A percentile compares a stretch with the other conserved stretches of the same genome.
Evolutionary conservation across 2,888 invertebrate genomes (phyloP).

Genomic region (Drosophila helvetica): DNA sequence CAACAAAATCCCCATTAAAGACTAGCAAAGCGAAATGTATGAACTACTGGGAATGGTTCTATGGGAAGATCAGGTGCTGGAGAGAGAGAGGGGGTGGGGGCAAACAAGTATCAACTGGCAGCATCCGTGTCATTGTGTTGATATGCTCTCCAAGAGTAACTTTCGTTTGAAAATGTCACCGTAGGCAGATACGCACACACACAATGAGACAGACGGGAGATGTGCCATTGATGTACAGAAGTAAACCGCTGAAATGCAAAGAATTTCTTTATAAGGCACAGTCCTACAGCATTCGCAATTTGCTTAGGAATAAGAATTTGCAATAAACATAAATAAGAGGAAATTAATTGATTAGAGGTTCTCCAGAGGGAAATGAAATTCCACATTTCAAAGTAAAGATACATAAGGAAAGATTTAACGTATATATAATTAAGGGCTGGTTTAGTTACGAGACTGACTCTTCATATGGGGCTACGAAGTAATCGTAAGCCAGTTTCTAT

Average conservation of each 20-base stretch:
- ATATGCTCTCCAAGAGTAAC: constrained; percentile 29
- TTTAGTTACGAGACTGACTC: neutral
- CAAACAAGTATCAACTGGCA: constrained; percentile 40
- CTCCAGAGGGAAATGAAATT: neutral
- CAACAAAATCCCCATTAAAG: constrained; percentile 32
- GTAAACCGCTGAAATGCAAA: constrained; percentile 34
- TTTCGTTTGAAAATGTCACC: constrained; percentile 50
- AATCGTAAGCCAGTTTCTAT: constrained; percentile 15
- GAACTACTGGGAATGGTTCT: constrained; percentile 11
- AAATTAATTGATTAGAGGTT: neutral
- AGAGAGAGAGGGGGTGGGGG: constrained; percentile 9
- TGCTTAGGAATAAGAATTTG: constrained; percentile 18
- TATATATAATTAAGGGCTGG: neutral
- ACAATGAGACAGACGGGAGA: constrained; percentile 18
- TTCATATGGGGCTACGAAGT: neutral
- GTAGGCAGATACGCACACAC: constrained; percentile 14
- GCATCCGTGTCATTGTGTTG: constrained; percentile 29
- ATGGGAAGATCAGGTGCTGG: neutral
- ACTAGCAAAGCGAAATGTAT: constrained; percentile 21
- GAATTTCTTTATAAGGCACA: constrained; percentile 36
- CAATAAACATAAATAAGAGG: neutral
- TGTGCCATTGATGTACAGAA: constrained; percentile 30
- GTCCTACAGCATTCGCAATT: constrained; percentile 29
- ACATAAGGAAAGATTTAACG: neutral
- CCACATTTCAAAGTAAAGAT: too few species aligned